These are phyloP conservation scores for Garrulus glandarius DNA, from an alignment of 2,797 vertebrate species.

Conservation along the genomic window DNA sequence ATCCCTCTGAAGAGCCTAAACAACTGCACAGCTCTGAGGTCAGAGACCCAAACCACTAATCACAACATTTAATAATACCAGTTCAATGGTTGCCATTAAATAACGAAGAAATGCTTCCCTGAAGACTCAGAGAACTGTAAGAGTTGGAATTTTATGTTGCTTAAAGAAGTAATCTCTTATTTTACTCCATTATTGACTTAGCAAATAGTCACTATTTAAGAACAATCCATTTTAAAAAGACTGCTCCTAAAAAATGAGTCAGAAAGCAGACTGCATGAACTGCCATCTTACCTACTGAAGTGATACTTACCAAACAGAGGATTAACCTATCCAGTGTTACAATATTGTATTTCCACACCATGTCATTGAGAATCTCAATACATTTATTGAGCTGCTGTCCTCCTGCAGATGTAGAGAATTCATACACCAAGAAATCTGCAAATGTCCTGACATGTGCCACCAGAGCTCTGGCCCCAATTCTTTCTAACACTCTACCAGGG, in stretches of 20 bases:
- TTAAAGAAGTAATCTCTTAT: not conserved
- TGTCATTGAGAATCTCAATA: slow-evolving; percentile 98
- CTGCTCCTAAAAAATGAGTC: not conserved
- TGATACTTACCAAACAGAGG: slow-evolving; percentile 89
- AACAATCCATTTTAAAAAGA: not conserved
- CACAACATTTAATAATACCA: not conserved
- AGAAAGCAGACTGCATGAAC: not conserved
- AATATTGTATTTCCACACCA: slow-evolving; percentile 99
- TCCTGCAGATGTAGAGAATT: slow-evolving; percentile 96
- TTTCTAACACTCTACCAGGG: slow-evolving; percentile 86
- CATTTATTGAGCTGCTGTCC: slow-evolving; percentile 98
- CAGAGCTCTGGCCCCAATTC: slow-evolving; percentile 92
- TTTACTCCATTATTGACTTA: not conserved
- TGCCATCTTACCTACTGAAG: not conserved
- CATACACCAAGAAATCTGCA: slow-evolving; percentile 97
- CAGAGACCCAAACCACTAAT: not conserved
- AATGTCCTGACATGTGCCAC: slow-evolving; percentile 97
- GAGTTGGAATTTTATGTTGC: not conserved
- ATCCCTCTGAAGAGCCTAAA: not conserved
- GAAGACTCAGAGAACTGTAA: not conserved
- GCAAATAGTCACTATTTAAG: not conserved
- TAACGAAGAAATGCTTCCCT: not conserved
- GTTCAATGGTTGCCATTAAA: not conserved
- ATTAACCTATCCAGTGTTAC: slow-evolving; percentile 96
- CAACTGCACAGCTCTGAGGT: not conserved